phyloP scores from a whole-genome alignment of 2,797 vertebrate species.

The Rhabdomys pumilio region DNA sequence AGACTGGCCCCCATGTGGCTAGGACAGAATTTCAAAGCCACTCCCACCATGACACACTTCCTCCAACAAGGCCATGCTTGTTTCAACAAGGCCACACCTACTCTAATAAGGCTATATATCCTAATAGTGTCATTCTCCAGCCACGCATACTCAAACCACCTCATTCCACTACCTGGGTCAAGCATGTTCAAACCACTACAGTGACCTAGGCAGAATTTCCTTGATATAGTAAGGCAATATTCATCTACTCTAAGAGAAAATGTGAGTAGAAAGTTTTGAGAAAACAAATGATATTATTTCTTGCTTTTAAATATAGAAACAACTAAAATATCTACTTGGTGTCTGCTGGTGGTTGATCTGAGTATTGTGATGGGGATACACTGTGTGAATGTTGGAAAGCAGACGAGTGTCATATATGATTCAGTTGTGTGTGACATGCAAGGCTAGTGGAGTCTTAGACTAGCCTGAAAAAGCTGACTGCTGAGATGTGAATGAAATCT shows the following conservation, averaged over 20 bases:
- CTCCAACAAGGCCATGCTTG: too few species aligned
- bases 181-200: neutral
- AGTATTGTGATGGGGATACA: neutral
- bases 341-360: neutral
- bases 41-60: too few species aligned
- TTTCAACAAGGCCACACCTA: too few species aligned
- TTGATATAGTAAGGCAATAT: neutral
- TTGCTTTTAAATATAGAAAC: neutral
- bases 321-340: neutral
- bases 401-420: neutral
- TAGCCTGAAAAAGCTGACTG: rapidly evolving
- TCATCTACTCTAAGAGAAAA: neutral
- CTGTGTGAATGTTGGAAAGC: rapidly evolving
- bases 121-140: too few species aligned
- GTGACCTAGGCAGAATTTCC: neutral
- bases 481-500: neutral
- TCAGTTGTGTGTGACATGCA: too few species aligned
- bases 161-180: neutral
- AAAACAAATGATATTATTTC: neutral
- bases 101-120: too few species aligned
- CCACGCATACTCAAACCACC: neutral
- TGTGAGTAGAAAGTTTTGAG: neutral
- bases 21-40: too few species aligned
- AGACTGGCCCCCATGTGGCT: too few species aligned
- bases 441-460: neutral